Evolutionary conservation across 2,113 vertebrate species (phyloP), one percentile per base, ranked within the genome.

Genomic region (Aptenodytes patagonicus): DNA sequence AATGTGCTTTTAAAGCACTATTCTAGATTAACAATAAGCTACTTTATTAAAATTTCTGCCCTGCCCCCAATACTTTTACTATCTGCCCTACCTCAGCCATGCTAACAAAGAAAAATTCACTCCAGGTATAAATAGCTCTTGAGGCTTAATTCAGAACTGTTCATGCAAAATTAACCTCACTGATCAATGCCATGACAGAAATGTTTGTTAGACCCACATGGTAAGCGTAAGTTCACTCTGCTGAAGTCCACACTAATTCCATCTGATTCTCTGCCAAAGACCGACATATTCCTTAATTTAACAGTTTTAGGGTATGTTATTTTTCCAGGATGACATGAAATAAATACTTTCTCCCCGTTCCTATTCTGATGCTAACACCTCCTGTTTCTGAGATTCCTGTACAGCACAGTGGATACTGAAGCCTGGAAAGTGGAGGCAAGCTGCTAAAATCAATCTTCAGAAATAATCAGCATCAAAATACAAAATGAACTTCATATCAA

Each of bases 381-480:
- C 9, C 38, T 40, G 14, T 60, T 85, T 92, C 65, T 71, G 70
- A 76, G 79, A 49, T 62, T 44, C 18, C 38, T 68, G 31, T 64
- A 61, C 52, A 93, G n/a, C 54, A 72, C 49, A 57, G 10, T 22
- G 64, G 38, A 46, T 77, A 29, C 38, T 64, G 60, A 80, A 93
- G 54, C 32, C 80, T 89, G 28, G 57, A 40, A 91, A 91, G 28
- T 13, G 46, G 46, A 78, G 15, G 18, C 22, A 81, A 85, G 44
- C 32, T 52, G 40, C 36, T 87, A 79, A 91, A 80, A 80, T 57
- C 66, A 84, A 65, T 87, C 46, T 89, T 94, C 70, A 91, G 72
- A 95, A 91, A 89, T 75, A 95, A 96, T 85, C 57, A 94, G 36
- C 70, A 87, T 61, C 57, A 76, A 91, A 90, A 90, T 40, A 82